Evolutionary conservation across 1,140 invertebrate species (phyloP), one percentile per base, ranked within the genome.

Genomic region (Uloborus diversus): DNA sequence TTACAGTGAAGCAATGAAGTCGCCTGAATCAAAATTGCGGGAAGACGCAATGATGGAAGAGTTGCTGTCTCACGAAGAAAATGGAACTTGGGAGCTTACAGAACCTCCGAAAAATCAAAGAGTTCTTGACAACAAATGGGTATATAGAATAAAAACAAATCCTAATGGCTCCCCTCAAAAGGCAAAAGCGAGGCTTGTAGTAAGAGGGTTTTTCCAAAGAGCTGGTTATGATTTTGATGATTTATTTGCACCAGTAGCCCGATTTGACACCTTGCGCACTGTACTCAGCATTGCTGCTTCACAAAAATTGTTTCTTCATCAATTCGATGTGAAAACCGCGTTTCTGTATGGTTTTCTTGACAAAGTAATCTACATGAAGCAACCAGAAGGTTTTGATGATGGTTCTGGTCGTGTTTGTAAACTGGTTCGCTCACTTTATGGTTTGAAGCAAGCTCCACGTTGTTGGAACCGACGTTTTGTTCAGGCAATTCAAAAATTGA

Each of bases 321-420:
- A 42, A n/a, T 73, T 73, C 11, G 53, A 42, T 61, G 56, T 73
- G 23, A 61, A 61, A 28, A 73, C 56, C 28, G 33, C 69, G 17
- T 73, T 61, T 42, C 32, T 61, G 1, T 85, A 88, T 84, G 88
- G 85, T 13, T 75, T 84, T 7, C 53, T 88, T 9, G 70, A 88
- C n/a, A 87, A 89, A 82, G 83, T 81, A 49, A 84, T 88, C 0
- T 88, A 84, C 68, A 86, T 88, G 84, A 53, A 81, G 79, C 76
- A 85, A 71, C 87, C 88, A 70, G 82, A 87, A 82, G 86, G 86
- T 25, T 87, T 84, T 68, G 79, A 85, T 42, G 81, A 65, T 59
- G 30, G 35, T 28, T 27, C 37, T 66, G 61, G 64, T 13, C 82
- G 82, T 83, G 84, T 84, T 0, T 83, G 81, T 27, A 53, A n/a